Evolutionary conservation across 2,888 invertebrate genomes (phyloP), one percentile per base, ranked within the genome.

Genomic region (Amblyjoppa fuscipennis): DNA sequence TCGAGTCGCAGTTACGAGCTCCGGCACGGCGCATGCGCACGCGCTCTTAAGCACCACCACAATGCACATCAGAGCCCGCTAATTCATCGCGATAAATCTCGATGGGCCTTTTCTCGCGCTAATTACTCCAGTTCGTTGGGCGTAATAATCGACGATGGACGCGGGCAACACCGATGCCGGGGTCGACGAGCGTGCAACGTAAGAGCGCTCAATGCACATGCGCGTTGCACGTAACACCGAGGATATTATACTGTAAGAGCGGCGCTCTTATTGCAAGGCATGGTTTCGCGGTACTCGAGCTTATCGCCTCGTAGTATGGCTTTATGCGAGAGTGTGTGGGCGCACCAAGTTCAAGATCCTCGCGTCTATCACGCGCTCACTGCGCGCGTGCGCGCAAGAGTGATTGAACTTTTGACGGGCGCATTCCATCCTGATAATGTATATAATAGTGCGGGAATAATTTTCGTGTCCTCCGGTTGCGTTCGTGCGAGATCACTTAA

Each of bases 81-180:
- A 87, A 90, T 91, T 92, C 90, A 89, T 92, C 89, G 87, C 87
- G 79, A 89, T 89, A 86, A 91, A 92, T 93, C 92, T 92, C 89
- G 90, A 91, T 91, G 88, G 90, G 90, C 90, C 92, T 92, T 92
- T 92, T 92, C 86, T 86, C 87, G 87, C 87, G 88, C 85, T 88
- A 87, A 87, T 82, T 88, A 89, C 87, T 84, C 86, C 81, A 87
- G 87, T 83, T 82, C 78, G 83, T 88, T 90, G 87, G 81, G 87
- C 88, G 87, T 87, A 87, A 88, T 88, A 88, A 88, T 87, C 77
- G 82, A 71, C 61, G 41, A 61, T 25, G 79, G 68, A 51, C 69
- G 28, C 28, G 16, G 38, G n/a, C 66, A 61, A 41, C 69, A 25
- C 38, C 41, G 53, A 13, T 3, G 31, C 66, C 13, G 6, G 64